phyloP scores from a whole-genome alignment of 2,797 vertebrate species.

The Hapalemur alaotrensis region DNA sequence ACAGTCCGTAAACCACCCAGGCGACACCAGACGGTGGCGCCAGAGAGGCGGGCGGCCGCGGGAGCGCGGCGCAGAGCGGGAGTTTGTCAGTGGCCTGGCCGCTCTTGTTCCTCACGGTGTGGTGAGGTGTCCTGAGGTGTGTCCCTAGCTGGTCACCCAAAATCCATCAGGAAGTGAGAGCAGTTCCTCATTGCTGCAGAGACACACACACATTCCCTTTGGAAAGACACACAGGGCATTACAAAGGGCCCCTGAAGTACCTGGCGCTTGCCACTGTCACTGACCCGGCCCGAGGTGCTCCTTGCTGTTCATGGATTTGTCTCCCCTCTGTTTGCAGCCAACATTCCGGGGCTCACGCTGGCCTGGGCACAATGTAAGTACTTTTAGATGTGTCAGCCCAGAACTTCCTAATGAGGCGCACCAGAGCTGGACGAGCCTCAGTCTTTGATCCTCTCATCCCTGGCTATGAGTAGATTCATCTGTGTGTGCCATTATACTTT shows the following conservation, averaged over 20 bases:
- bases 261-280: background rate
- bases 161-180: background rate
- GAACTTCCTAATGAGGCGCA: background rate
- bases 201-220: background rate
- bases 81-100: background rate
- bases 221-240: background rate
- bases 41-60: background rate
- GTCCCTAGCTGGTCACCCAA: background rate
- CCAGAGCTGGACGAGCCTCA: background rate
- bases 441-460: background rate
- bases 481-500: background rate
- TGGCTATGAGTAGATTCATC: background rate
- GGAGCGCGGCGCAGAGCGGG: rapidly evolving
- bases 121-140: background rate
- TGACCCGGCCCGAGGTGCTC: background rate
- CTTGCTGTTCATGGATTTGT: background rate
- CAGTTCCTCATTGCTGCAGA: background rate
- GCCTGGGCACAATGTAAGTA: background rate
- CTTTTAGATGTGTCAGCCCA: background rate
- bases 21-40: slow-evolving; percentile 36
- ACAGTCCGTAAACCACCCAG: too few relatives aligned
- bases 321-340: background rate
- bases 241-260: background rate
- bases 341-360: too few relatives aligned
- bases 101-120: background rate